These are phyloP conservation scores for Characodon lateralis DNA, from an alignment of 2,797 vertebrate genomes.

Conservation along the genomic window DNA sequence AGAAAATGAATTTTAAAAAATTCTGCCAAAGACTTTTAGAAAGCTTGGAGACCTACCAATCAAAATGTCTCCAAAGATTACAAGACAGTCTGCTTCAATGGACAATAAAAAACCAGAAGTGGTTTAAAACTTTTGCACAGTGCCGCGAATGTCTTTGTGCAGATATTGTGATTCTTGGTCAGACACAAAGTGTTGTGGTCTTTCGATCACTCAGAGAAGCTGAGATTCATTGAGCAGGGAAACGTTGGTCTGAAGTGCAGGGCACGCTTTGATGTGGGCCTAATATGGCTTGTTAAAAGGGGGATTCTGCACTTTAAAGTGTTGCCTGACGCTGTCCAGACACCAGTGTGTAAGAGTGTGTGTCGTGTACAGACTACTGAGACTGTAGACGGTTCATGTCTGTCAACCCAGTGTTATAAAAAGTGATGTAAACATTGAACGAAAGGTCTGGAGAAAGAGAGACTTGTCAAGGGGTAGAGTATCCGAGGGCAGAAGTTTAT, in stretches of 20 bases:
- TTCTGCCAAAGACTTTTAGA: not conserved
- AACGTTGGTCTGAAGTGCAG: conserved; percentile 63
- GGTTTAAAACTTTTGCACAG: conserved; percentile 12
- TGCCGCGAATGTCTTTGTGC: conserved; percentile 6
- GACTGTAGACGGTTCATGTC: conserved; percentile 52
- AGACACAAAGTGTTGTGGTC: conserved; percentile 21
- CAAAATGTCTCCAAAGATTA: not conserved
- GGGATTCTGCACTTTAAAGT: conserved; percentile 80
- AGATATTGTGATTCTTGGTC: conserved; percentile 33
- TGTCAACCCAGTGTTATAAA: conserved; percentile 75
- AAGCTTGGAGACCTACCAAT: not conserved
- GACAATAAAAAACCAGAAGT: not conserved
- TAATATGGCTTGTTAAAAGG: conserved; percentile 80
- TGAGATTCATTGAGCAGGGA: conserved; percentile 54
- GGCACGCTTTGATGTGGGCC: conserved; percentile 75
- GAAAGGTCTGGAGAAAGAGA: conserved; percentile 48
- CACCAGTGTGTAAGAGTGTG: conserved; percentile 33
- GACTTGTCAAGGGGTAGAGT: conserved; percentile 13
- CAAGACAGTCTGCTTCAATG: not conserved
- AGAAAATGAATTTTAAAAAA: not conserved
- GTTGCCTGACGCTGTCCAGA: conserved; percentile 78
- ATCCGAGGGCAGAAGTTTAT: conserved; percentile 6
- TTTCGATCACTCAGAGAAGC: conserved; percentile 57
- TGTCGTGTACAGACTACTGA: conserved; percentile 11
- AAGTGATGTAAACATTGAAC: conserved; percentile 74